Evolutionary conservation across 2,888 invertebrate genomes (phyloP), one percentile per base, ranked within the genome.

Genomic region (Isoperla grammatica): DNA sequence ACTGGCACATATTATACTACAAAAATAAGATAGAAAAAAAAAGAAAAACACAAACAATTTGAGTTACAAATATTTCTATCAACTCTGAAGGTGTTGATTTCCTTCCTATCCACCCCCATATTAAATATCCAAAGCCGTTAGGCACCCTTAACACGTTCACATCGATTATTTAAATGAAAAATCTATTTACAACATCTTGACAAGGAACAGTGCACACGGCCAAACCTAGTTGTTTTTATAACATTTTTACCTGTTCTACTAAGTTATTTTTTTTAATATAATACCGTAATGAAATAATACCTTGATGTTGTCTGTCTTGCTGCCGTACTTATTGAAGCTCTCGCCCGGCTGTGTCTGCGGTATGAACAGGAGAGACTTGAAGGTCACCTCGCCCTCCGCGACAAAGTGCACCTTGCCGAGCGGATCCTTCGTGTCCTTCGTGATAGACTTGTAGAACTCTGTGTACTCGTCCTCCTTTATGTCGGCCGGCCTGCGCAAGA

Each of bases 341-440:
- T 99, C 98, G 9, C 86, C 81, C 1, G 97, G 96, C 71, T 95
- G 91, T 37, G 85, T 83, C 73, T 87, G 87, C 46, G 98, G 98
- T 64, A 99, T 87, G 78, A 89, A 99, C 63, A 99, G 79, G 65
- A 99, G 83, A 60, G 97, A 91, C 75, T 96, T 97, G 81, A 99
- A 99, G 6, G 96, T 95, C 6, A 99, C 97, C 80, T 99, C 99
- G 64, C 99, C 99, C 78, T 99, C 99, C 20, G 99, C 99, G 63
- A 95, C 85, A 76, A 99, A 99, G 78, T 99, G 99, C 4, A 90
- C 89, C 72, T 88, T 88, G 2, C 90, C 83, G 50, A 98, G 75
- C 9, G 95, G 95, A 56, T 88, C 86, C 60, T 87, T 83, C 1
- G 80, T 76, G 74, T 95, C 95, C 77, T 95, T 96, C 56, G 96